phyloP scores from a whole-genome alignment of 2,888 invertebrate genomes.

The Archips xylosteana region DNA sequence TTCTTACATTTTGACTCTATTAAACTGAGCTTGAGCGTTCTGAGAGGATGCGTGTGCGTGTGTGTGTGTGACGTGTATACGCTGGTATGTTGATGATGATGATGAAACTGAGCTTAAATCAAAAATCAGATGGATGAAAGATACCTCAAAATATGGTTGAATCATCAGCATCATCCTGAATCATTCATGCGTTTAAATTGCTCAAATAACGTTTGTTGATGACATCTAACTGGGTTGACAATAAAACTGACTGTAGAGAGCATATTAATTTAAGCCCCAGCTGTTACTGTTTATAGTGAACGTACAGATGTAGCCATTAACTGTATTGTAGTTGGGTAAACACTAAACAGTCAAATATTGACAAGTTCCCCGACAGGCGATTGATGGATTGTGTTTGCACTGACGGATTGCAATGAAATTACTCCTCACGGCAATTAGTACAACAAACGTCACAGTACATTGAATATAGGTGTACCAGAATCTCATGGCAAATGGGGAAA shows the following conservation, averaged over 20 bases:
- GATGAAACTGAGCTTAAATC: too few species aligned
- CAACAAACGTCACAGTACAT: neutral
- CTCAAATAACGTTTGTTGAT: neutral
- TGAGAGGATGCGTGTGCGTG: too few species aligned
- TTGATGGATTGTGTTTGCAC: conserved; percentile 17
- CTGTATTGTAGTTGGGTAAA: conserved; percentile 22
- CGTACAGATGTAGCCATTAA: conserved; percentile 15
- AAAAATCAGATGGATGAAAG: too few species aligned
- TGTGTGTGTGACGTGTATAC: too few species aligned
- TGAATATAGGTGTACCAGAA: too few species aligned
- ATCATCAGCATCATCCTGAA: too few species aligned
- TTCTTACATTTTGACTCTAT: too few species aligned
- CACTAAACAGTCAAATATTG: conserved; percentile 34
- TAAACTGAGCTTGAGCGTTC: too few species aligned
- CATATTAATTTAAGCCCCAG: neutral
- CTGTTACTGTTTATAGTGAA: conserved; percentile 2
- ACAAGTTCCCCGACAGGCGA: conserved; percentile 23
- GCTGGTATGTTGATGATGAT: too few species aligned
- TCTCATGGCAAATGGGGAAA: too few species aligned
- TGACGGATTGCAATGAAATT: conserved; percentile 35
- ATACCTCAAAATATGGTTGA: too few species aligned
- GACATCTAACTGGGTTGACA: neutral
- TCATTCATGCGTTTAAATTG: neutral
- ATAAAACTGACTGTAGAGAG: neutral
- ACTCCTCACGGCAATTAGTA: conserved; percentile 13